Evolutionary conservation across 2,888 invertebrate species (phyloP).

Genomic region (Proisotoma minuta): DNA sequence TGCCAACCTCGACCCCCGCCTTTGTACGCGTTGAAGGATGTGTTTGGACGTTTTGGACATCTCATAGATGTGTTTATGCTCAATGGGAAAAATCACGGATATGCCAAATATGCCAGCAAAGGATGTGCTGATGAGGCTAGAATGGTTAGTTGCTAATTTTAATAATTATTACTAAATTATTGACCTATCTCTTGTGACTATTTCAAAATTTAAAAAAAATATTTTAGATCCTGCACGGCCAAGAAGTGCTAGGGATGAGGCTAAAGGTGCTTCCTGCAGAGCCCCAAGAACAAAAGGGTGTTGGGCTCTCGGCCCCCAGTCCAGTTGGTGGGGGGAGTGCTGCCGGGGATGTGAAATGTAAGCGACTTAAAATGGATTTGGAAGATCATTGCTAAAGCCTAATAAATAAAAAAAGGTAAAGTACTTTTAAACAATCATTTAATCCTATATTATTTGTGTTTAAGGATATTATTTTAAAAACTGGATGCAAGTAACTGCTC

Average conservation of each 20-base stretch:
- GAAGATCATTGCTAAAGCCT: constrained; percentile 24
- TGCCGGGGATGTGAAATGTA: constrained; percentile 46
- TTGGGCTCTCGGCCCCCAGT: constrained; percentile 28
- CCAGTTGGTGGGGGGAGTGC: constrained; percentile 27
- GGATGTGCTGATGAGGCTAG: constrained; percentile 74
- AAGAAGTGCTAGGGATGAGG: constrained; percentile 78
- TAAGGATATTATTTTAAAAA: too few species aligned
- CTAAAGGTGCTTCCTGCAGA: constrained; percentile 87
- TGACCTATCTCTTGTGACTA: too few species aligned
- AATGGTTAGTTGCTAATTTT: constrained; percentile 53
- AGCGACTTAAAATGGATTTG: constrained; percentile 46
- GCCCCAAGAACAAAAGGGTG: constrained; percentile 49
- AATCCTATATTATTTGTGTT: too few species aligned
- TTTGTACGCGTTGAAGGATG: constrained; percentile 71
- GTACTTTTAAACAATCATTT: too few species aligned
- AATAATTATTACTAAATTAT: too few species aligned
- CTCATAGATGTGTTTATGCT: constrained; percentile 85
- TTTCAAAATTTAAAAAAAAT: neutral
- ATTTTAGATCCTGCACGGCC: constrained; percentile 66
- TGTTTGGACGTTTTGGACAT: constrained; percentile 85
- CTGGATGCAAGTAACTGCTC: too few species aligned
- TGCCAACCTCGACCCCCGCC: constrained; percentile 65
- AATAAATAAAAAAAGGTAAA: too few species aligned
- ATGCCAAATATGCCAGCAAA: constrained; percentile 75
- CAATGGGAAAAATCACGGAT: constrained; percentile 85